These are phyloP conservation scores for Grantiella picta DNA, from an alignment of 2,113 vertebrate genomes.

Conservation along the genomic window DNA sequence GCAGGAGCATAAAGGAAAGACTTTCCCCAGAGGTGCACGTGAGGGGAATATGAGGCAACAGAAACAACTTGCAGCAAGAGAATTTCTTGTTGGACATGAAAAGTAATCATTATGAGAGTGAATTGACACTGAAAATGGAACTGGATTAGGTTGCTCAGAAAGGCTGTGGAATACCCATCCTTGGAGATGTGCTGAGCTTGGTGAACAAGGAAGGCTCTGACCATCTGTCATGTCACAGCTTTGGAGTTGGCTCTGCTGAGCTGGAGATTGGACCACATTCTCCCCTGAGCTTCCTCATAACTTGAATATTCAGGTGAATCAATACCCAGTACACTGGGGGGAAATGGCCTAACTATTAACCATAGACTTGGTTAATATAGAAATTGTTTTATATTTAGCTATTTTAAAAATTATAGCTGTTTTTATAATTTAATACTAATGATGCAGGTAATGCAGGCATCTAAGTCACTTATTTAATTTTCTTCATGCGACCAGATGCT, in stretches of 20 bases:
- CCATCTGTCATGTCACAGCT: accelerated
- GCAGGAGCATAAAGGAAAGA: not conserved
- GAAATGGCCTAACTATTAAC: not conserved
- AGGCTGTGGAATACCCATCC: not conserved
- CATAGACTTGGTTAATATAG: not conserved
- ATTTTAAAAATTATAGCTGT: not conserved
- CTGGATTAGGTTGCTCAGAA: not conserved
- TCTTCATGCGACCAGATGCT: not conserved
- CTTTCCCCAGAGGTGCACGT: not conserved
- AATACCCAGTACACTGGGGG: not conserved
- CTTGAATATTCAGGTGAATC: not conserved
- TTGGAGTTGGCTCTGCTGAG: not conserved
- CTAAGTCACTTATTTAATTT: not conserved
- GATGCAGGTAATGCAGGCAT: not conserved
- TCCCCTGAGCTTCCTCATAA: not conserved
- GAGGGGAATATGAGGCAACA: not conserved
- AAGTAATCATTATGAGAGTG: not conserved
- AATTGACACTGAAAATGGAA: not conserved
- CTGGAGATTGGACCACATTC: not conserved
- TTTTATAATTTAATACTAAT: not conserved
- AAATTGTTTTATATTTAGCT: not conserved
- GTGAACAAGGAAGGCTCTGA: not conserved
- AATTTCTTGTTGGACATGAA: not conserved
- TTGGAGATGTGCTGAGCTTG: not conserved
- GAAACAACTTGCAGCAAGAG: not conserved